These are phyloP conservation scores for Gastracanthus pulcherrimus DNA, from an alignment of 2,888 invertebrate genomes.

Conservation along the genomic window DNA sequence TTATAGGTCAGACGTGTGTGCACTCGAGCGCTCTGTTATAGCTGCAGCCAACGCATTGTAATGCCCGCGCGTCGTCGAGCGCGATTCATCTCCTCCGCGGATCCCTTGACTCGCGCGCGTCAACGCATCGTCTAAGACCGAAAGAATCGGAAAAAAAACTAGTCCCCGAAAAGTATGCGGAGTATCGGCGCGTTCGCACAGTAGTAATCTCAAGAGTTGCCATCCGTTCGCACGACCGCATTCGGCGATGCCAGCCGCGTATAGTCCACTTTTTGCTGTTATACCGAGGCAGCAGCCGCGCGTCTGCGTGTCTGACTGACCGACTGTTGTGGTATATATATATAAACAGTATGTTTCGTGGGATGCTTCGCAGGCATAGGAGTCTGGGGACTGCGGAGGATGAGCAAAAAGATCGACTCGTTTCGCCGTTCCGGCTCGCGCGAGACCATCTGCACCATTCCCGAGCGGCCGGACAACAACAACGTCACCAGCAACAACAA, in stretches of 20 bases:
- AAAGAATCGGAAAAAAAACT: not conserved
- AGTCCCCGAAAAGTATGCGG: conserved; percentile 17
- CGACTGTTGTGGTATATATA: not conserved
- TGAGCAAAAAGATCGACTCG: conserved; percentile 88
- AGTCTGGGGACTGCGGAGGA: conserved; percentile 84
- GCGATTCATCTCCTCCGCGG: not conserved
- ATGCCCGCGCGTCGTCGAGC: no score
- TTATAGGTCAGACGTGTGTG: conserved; percentile 8
- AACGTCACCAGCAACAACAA: conserved; percentile 66
- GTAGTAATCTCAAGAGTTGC: no score
- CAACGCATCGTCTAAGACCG: no score
- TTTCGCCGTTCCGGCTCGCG: conserved; percentile 84
- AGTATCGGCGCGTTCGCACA: not conserved
- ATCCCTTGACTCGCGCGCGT: no score
- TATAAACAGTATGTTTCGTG: conserved; percentile 7
- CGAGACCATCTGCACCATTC: conserved; percentile 78
- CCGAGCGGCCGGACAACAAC: conserved; percentile 70
- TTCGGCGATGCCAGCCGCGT: no score
- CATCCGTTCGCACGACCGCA: not conserved
- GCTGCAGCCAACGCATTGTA: not conserved
- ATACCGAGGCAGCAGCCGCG: no score
- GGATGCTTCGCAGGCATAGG: conserved; percentile 66
- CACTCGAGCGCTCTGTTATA: not conserved
- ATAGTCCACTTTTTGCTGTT: conserved; percentile 16
- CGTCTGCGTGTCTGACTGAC: not conserved